Evolutionary conservation across 2,888 invertebrate genomes (phyloP), one percentile per base, ranked within the genome.

Genomic region (Saturnia japonica): DNA sequence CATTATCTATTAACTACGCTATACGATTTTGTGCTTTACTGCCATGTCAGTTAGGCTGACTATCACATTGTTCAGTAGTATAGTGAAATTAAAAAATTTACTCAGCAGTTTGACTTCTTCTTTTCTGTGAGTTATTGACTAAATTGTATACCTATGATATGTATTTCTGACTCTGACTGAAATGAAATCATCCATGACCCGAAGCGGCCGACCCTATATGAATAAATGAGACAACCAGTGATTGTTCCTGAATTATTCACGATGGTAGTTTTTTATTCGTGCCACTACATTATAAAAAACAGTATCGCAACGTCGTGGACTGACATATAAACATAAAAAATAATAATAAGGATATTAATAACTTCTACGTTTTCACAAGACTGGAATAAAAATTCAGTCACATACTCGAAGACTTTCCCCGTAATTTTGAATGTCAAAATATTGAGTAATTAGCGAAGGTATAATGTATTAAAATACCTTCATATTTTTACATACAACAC

Each of bases 201-300:
- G 73, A 73, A 74, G 75, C 70, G 77, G 80, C 82, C 77, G 80
- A 74, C 79, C 78, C 76, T 81, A 82, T 87, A 90, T 93, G 92
- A 93, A 93, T 93, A 93, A 92, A 87, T 88, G 88, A 89, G 87
- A 79, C 78, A 85, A 80, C 84, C 91, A 85, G 91, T 92, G 92
- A 93, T 92, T 92, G 91, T 88, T 79, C 80, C 82, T 91, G 90
- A 91, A 92, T 91, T 78, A 91, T 92, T 91, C 89, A 92, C 82
- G 76, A 81, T 81, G 81, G 77, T 64, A 62, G 51, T 68, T 80
- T 84, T 82, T 79, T 77, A 72, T 72, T 71, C 73, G 73, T 72
- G 22, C 25, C 66, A 47, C 22, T 66, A 25, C 11, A n/a, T 12
- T 16, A 16, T 28, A 42, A 1, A 8, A 54, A n/a, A 66, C 67